Evolutionary conservation across 2,888 invertebrate genomes (phyloP), one percentile per base, ranked within the genome.

Genomic region (Sarcophaga variegata): DNA sequence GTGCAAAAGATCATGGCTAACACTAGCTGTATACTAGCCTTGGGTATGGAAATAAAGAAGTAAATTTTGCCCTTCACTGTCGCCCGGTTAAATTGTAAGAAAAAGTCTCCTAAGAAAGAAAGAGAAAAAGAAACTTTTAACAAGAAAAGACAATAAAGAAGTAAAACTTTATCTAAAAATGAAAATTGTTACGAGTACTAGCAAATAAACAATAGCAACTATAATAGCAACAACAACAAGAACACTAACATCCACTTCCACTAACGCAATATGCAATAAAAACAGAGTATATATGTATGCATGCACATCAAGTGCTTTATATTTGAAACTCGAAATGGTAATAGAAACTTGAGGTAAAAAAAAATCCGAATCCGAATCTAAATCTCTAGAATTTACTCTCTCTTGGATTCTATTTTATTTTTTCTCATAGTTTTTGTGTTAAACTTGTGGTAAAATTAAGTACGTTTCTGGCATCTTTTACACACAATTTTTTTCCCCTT

Each of bases 111-210:
- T 22, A 3, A 59, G 67, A 78, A 78, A 74, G 6, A 37, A 37
- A 37, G 6, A 37, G 1, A 37, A 37, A 37, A 37, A 8, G 10
- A 37, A 37, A 37, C 8, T 69, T 77, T 75, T 72, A 47, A 49
- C 72, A 59, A 70, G 37, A 54, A 20, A 81, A 81, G 83, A 86
- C 77, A 81, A 86, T 86, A 78, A 81, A 27, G 77, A 74, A 74
- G 77, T 77, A 86, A 83, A 86, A 54, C 54, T 72, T 86, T 86
- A 67, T 69, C 77, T 69, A 81, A 74, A 81, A 83, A 80, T 78
- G 81, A 81, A 86, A 83, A 83, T 77, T 83, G 81, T 81, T 83
- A 80, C 71, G 37, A 81, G 83, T 83, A 80, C 66, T 54, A 81
- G 83, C 69, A 80, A 79, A 86, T 64, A 80, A 84, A 70, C 76